Evolutionary conservation across 2,113 vertebrate genomes (phyloP).

Genomic region (Mormyrus iriodes): DNA sequence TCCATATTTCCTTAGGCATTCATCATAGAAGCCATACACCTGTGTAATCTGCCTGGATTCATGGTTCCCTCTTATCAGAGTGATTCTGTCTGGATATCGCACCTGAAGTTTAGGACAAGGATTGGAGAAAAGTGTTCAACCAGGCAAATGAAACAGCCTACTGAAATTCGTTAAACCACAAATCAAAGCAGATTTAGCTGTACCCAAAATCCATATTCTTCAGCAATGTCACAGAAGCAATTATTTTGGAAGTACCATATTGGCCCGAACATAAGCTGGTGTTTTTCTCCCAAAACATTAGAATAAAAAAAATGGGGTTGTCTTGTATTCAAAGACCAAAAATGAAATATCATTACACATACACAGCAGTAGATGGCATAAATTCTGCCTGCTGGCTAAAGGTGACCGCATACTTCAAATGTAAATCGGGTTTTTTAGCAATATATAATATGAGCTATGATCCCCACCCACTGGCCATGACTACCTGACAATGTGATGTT

Average conservation of each 20-base stretch:
- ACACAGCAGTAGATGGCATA: background rate
- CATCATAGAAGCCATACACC: slow-evolving; percentile 91
- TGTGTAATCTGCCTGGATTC: slow-evolving; percentile 92
- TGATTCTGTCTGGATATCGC: slow-evolving; percentile 90
- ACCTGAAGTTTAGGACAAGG: slow-evolving; percentile 61
- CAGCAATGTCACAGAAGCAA: background rate
- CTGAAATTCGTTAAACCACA: background rate
- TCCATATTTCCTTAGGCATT: slow-evolving; percentile 89
- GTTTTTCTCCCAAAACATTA: background rate
- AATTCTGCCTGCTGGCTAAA: background rate
- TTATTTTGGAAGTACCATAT: background rate
- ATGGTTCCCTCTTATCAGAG: slow-evolving; percentile 87
- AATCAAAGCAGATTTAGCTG: background rate
- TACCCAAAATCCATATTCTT: background rate
- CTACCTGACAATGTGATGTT: background rate
- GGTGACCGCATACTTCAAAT: background rate
- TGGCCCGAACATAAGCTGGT: background rate
- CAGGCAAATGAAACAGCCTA: background rate
- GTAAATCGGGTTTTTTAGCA: background rate
- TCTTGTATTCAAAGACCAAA: background rate
- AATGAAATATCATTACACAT: background rate
- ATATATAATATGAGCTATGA: background rate
- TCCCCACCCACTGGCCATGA: background rate
- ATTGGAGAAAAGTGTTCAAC: background rate
- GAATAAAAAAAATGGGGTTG: background rate